Base-by-base conservation (phyloP, 1,140 invertebrate genomes). In the Mylabris phalerata region DNA sequence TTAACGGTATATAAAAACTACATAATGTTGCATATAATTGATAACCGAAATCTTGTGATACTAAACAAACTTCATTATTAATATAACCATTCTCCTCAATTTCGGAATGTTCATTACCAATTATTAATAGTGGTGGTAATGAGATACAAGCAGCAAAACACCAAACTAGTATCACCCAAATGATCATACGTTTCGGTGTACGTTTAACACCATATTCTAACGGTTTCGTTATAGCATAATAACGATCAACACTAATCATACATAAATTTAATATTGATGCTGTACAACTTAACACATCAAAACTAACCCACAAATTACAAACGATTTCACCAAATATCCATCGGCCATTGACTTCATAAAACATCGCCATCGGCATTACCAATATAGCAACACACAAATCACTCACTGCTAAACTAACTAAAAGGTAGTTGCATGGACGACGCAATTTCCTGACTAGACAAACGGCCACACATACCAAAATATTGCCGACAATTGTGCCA, bases 181-280 rank as follows among this genome's bases (percentile, higher is more conserved):
- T 75, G 55, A 90, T 83, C 84, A 94, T 93, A 45, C 92, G 81
- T 47, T 82, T 80, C 0, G 90, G 89, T 1, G 91, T 93, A 52
- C 92, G 81, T 71, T 91, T 91, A 3, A 92, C 88, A 6, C 90
- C 90, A 72, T 95, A 93, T 67, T 93, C 88, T 54, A 96, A 75
- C 6, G 92, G 92, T 68, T 92, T 91, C 6, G 91, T 94, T 48
- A 96, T 95, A 19, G 93, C 92, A 72, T 90, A 89, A 74, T 93
- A 95, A 64, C 89, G 79, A 71, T 93, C 89, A 26, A 92, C 86
- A 25, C 89, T 91, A 73, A 95, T 93, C 84, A 92, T 90, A 71
- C 93, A 95, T 51, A 95, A 79, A 75, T 95, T 95, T 9, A 95
- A 78, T 63, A 95, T 95, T 64, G 90, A 93, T 27, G 93, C 92